Base-by-base conservation (phyloP, 2,797 vertebrate genomes). In the Cuniculus paca region DNA sequence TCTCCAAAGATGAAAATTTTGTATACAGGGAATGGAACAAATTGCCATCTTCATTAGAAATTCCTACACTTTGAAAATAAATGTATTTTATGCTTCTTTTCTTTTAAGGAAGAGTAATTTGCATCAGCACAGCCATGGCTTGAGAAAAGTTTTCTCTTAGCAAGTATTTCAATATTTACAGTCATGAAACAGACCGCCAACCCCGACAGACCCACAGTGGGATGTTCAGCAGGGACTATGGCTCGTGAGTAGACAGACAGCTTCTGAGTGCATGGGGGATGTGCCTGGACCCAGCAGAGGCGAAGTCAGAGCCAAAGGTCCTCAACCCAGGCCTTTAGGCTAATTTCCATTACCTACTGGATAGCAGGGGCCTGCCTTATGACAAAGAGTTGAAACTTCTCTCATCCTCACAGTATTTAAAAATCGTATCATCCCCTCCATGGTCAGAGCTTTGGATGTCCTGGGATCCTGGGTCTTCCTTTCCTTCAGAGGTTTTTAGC, bases 41-140 rank as follows among this genome's bases (percentile, higher is more conserved):
- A 52, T n/a, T 45, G 16, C 28, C 87, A 90, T 88, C 96, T 80
- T 75, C 80, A 78, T 97, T 95, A 50, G n/a, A 56, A 78, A 63
- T 63, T 42, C 36, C 72, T 63, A 14, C 13, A 11, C 58, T 94
- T 83, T 92, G 82, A 65, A 70, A 92, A 86, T 0, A 34, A 75
- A 77, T 4, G 13, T 4, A 31, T 11, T 48, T 13, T 8, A 5
- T 1, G 60, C 1, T 34, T n/a, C 31, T n/a, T 19, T 34, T 6
- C n/a, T 24, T 61, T 48, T 19, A 24, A 31, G 54, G 36, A 75
- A 70, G 81, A 85, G 22, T 12, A 6, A 9, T 77, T 78, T 82
- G 6, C 42, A 31, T 31, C 19, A 19, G n/a, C 22, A 28, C n/a
- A 45, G 2, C 50, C 20, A 39, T 11, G 42, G 22, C 48, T 48